A percentile compares a stretch with the other conserved stretches of the same genome.
Evolutionary conservation across 1,140 invertebrate species (phyloP).

Genomic region (Penaeus japonicus): DNA sequence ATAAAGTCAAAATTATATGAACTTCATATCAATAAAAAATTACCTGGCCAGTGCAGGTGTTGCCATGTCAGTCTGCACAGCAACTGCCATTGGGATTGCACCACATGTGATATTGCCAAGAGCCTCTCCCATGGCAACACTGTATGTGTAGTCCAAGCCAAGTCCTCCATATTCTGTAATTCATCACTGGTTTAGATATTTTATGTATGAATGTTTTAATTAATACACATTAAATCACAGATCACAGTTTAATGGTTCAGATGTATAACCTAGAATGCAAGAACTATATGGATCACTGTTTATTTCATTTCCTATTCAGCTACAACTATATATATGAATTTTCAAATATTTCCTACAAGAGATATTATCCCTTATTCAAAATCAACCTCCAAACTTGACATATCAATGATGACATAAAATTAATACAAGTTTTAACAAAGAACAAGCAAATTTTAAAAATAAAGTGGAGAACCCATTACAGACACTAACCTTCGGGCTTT

Average conservation of each 20-base stretch:
- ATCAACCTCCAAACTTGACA: background rate
- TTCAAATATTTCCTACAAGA: background rate
- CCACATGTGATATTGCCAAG: slow-evolving; percentile 68
- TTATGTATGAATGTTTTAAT: too few species aligned
- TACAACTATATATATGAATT: background rate
- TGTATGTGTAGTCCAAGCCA: slow-evolving; percentile 71
- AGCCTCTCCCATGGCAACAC: slow-evolving; percentile 69
- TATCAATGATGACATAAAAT: background rate
- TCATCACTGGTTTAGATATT: background rate
- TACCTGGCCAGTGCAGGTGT: slow-evolving; percentile 68
- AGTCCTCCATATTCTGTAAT: slow-evolving; percentile 71
- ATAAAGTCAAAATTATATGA: background rate
- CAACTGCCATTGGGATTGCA: slow-evolving; percentile 69
- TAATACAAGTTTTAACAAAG: background rate
- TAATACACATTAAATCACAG: background rate
- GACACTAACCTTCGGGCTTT: slow-evolving; percentile 64
- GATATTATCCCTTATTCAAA: background rate
- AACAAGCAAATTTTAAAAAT: background rate
- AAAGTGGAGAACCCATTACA: too few species aligned
- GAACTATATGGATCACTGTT: background rate
- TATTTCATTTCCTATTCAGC: background rate
- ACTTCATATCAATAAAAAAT: background rate
- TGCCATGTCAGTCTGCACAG: slow-evolving; percentile 70
- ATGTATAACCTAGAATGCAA: background rate
- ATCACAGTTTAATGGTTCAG: background rate